Conservation (phyloP, 2,797 vertebrate genomes). For the Enteromius viviparus region DNA sequence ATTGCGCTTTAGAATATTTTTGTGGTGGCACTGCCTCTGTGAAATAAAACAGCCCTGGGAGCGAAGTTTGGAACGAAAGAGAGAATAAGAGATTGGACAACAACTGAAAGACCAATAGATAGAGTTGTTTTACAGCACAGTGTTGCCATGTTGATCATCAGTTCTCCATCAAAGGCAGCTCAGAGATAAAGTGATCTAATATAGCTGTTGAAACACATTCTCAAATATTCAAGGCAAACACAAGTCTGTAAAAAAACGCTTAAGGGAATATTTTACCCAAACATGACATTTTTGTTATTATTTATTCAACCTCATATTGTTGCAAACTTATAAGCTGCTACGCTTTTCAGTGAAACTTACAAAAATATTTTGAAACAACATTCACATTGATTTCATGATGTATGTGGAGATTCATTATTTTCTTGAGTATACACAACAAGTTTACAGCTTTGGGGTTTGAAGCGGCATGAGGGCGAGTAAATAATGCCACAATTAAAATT, state of each 20-base stretch:
- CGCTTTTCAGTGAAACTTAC: background rate
- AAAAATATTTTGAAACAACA: background rate
- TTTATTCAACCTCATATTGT: background rate
- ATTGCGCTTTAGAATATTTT: background rate
- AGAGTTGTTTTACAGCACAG: conserved; percentile 30
- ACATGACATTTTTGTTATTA: conserved; percentile 5
- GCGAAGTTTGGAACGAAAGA: conserved; percentile 27
- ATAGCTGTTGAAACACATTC: conserved; percentile 66
- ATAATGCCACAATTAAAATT: background rate
- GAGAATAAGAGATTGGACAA: conserved; percentile 40
- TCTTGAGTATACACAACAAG: background rate
- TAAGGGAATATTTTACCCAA: conserved; percentile 24
- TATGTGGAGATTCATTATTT: background rate
- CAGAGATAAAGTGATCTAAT: conserved; percentile 63
- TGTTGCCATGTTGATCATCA: conserved; percentile 66
- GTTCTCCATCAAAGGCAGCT: conserved; percentile 64
- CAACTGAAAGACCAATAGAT: background rate
- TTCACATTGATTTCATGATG: background rate
- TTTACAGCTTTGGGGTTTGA: background rate
- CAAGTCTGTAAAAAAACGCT: background rate
- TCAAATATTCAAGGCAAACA: conserved; percentile 29
- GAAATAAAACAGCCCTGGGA: background rate
- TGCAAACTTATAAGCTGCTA: background rate
- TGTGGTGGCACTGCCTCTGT: background rate
- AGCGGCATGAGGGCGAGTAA: background rate